Percentiles rank a stretch among this genome's conserved stretches.
These are phyloP conservation scores for Peromyscus californicus DNA, from an alignment of 2,113 vertebrate species.

Conservation along the genomic window DNA sequence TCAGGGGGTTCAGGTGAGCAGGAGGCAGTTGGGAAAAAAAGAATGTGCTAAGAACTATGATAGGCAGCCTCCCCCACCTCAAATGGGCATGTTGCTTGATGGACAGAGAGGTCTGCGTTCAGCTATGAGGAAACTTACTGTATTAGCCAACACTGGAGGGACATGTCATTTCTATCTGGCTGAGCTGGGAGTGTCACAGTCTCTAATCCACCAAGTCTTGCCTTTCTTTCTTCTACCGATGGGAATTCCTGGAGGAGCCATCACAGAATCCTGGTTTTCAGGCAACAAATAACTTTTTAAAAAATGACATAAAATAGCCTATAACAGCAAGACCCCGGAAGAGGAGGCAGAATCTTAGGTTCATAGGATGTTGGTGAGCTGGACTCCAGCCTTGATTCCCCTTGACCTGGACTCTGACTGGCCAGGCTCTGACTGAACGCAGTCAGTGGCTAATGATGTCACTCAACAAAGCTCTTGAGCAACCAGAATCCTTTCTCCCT, in stretches of 20 bases:
- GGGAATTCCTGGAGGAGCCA: not conserved
- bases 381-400: no score
- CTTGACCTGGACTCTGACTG: not conserved
- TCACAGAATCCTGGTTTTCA: not conserved
- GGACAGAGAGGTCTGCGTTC: accelerated
- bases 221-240: not conserved
- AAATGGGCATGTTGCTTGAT: accelerated
- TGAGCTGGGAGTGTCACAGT: not conserved
- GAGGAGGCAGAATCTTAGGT: accelerated
- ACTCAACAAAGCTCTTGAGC: not conserved
- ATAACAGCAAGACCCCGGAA: not conserved
- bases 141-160: not conserved
- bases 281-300: not conserved
- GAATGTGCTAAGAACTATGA: not conserved
- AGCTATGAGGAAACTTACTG: not conserved
- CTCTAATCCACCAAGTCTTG: not conserved
- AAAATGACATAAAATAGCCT: not conserved
- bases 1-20: not conserved
- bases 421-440: not conserved
- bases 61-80: not conserved
- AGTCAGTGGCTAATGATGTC: not conserved
- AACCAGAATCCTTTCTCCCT: not conserved
- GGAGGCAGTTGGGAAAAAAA: not conserved
- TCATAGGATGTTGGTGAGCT: not conserved
- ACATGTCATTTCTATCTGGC: accelerated